Base-by-base conservation (phyloP, 2,797 vertebrate species). In the Tinamus major region DNA sequence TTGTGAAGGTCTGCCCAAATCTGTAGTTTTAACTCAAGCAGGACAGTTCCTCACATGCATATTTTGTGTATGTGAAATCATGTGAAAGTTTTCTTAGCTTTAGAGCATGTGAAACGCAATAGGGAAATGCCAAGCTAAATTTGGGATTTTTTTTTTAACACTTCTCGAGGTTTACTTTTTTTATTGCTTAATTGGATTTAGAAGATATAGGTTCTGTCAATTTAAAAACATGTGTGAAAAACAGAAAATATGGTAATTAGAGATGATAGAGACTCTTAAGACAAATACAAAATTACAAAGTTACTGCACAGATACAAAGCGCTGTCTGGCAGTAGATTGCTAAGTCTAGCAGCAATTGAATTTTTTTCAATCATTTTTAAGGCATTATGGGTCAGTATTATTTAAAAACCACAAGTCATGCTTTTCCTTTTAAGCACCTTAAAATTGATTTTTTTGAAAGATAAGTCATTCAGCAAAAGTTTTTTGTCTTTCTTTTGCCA, bases 51-150 rank as follows among this genome's bases (percentile, higher is more conserved):
- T 72, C 48, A 6, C 1, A 1, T 9, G n/a, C 63, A 33, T 3
- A 0, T 46, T 76, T 19, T 21, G 49, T 48, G 46, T 46, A 0
- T 29, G 0, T 9, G 49, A 79, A 82, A n/a, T 2, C 55, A 18
- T 23, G 67, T 2, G 3, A 0, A 48, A 48, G 16, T 23, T 17
- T 23, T 68, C 0, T 0, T 56, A 0, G 5, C 56, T 12, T 72
- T 29, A 26, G 67, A 76, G 79, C 44, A 77, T 9, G 48, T 49
- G 58, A 79, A 55, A n/a, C 35, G 7, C 21, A 8, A 37, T 37
- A 55, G 77, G 21, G 55, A 39, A 89, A 49, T 7, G 13, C 3
- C 51, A 33, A 44, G 77, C 63, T 67, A 48, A 82, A 63, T 91
- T 83, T 20, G 27, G 61, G 62, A 61, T 64, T 78, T 85, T 74